Percentiles rank a stretch among this genome's conserved stretches.
Evolutionary conservation across 2,113 vertebrate genomes (phyloP).

Genomic region (Patagioenas fasciata): DNA sequence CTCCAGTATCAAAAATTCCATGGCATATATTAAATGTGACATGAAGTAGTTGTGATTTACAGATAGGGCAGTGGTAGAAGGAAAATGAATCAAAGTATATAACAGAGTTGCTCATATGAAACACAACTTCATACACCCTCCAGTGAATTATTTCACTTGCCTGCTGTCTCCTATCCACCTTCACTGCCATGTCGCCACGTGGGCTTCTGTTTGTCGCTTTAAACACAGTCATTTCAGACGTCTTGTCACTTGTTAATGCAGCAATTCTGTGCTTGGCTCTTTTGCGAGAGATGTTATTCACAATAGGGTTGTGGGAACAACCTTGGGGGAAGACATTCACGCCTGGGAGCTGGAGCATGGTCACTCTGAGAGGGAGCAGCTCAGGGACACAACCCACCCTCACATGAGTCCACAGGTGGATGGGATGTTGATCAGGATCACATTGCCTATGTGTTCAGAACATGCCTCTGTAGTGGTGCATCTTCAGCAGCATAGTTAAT

Average conservation of each 20-base stretch:
- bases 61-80: neutral
- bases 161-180: neutral
- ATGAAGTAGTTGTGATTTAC: neutral
- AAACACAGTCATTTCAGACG: neutral
- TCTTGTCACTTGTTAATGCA: neutral
- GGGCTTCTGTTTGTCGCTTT: neutral
- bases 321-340: neutral
- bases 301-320: neutral
- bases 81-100: neutral
- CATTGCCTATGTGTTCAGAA: neutral
- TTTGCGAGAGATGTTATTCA: neutral
- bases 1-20: neutral
- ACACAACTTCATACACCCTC: neutral
- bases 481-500: neutral
- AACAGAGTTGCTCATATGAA: neutral
- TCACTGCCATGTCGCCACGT: fast-evolving
- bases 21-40: neutral
- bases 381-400: neutral
- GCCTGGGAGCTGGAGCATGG: neutral
- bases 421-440: neutral
- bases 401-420: fast-evolving
- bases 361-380: neutral
- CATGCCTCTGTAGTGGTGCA: neutral
- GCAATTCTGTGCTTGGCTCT: neutral
- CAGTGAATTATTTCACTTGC: neutral